Evolutionary conservation across 2,888 invertebrate species (phyloP), one percentile per base, ranked within the genome.

Genomic region (Lamellibrachia satsuma): DNA sequence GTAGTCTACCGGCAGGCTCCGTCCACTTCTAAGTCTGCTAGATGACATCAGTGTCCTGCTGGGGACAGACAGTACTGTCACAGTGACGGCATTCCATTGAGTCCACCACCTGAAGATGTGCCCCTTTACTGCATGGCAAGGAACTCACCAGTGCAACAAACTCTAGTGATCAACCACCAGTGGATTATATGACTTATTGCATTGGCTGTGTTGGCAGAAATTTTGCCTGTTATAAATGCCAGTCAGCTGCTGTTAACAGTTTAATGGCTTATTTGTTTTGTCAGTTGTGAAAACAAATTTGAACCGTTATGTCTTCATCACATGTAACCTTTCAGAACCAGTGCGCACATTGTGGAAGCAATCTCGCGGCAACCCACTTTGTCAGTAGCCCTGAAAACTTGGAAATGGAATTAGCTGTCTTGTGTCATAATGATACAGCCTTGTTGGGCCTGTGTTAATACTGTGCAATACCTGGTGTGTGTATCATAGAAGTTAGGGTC

Each of bases 1-100:
- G 94, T 93, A 96, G 96, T 93, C 94, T 96, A 90, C 96, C 96
- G 22, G 95, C 95, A 52, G 96, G 96, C 22, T 95, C 96, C 51
- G 95, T 96, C 55, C 95, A 95, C 57, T 52, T 52, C 51, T 91
- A 27, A 39, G 6, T 22, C 1, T 11, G 39, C 27, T 15, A 22
- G 11, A 15, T 22, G 52, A 91, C 4, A 39, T 15, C 39, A 51
- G 11, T 22, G 91, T 51, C 52, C 11, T 52, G 22, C n/a, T 75
- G 22, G 6, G 75, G 15, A 55, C 3, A 22, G 22, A 75, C 75
- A 75, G 75, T 22, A 75, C 75, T 22, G 75, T 6, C 75, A 22
- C 75, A 75, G 22, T 22, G 75, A 75, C 4, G n/a, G 75, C 75
- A 75, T 75, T 11, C 75, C 22, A n/a, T 75, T 1, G 6, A 0